Conservation (phyloP, 2,797 vertebrate species). For the Myoxocephalus aenaeus region DNA sequence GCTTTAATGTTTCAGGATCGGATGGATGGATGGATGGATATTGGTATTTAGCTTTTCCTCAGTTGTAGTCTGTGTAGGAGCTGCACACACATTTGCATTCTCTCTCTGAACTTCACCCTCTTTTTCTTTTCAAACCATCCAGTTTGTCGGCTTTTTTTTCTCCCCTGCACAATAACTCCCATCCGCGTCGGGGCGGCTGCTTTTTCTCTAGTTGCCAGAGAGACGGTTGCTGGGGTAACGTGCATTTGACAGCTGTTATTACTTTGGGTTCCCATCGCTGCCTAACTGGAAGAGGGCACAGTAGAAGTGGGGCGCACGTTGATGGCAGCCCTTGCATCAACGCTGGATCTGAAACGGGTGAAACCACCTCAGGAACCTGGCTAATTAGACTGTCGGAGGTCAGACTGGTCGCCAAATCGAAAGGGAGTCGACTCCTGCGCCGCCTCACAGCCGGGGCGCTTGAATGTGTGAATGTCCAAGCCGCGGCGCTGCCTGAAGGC, state of each 20-base stretch:
- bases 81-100: slow-evolving; percentile 36
- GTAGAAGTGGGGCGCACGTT: slow-evolving; percentile 49
- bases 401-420: background rate
- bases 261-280: slow-evolving; percentile 62
- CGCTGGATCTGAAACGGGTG: slow-evolving; percentile 62
- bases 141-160: slow-evolving; percentile 44
- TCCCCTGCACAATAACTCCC: slow-evolving; percentile 32
- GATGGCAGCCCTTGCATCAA: slow-evolving; percentile 55
- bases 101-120: slow-evolving; percentile 43
- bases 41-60: too few species aligned
- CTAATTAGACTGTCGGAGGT: slow-evolving; percentile 77
- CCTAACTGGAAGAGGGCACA: slow-evolving; percentile 65
- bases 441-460: slow-evolving; percentile 29
- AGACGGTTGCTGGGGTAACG: slow-evolving; percentile 87
- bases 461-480: slow-evolving; percentile 41
- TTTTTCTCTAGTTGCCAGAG: slow-evolving; percentile 63
- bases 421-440: slow-evolving; percentile 44
- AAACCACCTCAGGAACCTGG: slow-evolving; percentile 62
- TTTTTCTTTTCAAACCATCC: slow-evolving; percentile 1
- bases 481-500: slow-evolving; percentile 28
- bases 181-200: slow-evolving; percentile 39
- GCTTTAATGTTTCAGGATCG: background rate
- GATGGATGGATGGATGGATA: too few species aligned
- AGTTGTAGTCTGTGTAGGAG: too few species aligned
- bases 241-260: slow-evolving; percentile 83